These are phyloP conservation scores for Haemorhous mexicanus DNA, from an alignment of 2,113 vertebrate genomes.

Conservation along the genomic window DNA sequence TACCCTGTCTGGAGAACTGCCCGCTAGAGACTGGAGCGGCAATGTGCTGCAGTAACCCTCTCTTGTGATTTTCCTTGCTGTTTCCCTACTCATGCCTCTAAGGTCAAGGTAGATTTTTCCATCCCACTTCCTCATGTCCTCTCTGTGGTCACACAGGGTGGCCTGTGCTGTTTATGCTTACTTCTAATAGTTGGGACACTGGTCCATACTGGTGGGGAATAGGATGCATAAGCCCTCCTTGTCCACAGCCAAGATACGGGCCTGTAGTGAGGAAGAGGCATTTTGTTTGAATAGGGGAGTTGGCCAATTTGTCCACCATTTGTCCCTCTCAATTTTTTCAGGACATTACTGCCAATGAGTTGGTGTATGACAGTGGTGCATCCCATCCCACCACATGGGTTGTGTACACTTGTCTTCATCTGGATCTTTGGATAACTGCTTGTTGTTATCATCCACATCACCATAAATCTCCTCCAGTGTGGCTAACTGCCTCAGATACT, in stretches of 20 bases:
- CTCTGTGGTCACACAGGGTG: not conserved
- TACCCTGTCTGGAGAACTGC: not conserved
- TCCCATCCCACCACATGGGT: not conserved
- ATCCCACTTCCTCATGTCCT: not conserved
- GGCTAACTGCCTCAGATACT: not conserved
- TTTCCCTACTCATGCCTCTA: not conserved
- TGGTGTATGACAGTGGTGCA: not conserved
- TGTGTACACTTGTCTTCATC: fast-evolving
- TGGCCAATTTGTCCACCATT: not conserved
- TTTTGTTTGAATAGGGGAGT: not conserved
- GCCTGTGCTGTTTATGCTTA: not conserved
- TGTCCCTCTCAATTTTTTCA: not conserved
- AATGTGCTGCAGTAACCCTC: not conserved
- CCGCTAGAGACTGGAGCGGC: not conserved
- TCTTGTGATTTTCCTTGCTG: not conserved
- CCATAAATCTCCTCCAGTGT: not conserved
- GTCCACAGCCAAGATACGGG: not conserved
- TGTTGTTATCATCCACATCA: not conserved
- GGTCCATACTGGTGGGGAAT: not conserved
- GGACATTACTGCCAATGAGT: not conserved
- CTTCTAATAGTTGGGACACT: not conserved
- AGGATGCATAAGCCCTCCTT: not conserved
- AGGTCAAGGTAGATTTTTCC: not conserved
- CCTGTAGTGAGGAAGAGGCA: not conserved
- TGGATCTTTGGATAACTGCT: not conserved